Evolutionary conservation across 2,113 vertebrate genomes (phyloP).

Genomic region (Hyperoodon ampullatus): DNA sequence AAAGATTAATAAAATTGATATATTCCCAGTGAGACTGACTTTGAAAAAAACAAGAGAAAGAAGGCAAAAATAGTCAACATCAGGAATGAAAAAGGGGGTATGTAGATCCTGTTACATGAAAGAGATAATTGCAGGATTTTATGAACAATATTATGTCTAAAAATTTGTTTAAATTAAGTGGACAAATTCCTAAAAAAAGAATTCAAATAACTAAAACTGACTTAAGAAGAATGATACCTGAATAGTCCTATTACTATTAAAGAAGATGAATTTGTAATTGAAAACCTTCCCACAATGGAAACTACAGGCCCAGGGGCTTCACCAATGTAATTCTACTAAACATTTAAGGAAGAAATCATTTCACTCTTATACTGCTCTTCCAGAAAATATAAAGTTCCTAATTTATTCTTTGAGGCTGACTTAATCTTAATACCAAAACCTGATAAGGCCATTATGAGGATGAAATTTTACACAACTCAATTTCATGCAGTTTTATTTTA

Average conservation of each 20-base stretch:
- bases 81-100: neutral
- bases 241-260: neutral
- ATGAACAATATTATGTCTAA: neutral
- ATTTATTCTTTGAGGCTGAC: neutral
- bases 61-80: neutral
- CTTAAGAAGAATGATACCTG: neutral
- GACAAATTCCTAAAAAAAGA: neutral
- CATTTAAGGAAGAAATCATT: neutral
- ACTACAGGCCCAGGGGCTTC: neutral
- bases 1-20: neutral
- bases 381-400: neutral
- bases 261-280: neutral
- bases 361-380: neutral
- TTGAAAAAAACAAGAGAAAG: neutral
- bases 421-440: neutral
- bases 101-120: neutral
- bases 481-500: neutral
- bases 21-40: neutral
- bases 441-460: neutral
- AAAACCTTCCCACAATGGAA: neutral
- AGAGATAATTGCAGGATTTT: neutral
- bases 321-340: neutral
- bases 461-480: neutral
- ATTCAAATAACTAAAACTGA: neutral
- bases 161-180: neutral